phyloP scores from a whole-genome alignment of 1,140 invertebrate species.

The Coelopa frigida region DNA sequence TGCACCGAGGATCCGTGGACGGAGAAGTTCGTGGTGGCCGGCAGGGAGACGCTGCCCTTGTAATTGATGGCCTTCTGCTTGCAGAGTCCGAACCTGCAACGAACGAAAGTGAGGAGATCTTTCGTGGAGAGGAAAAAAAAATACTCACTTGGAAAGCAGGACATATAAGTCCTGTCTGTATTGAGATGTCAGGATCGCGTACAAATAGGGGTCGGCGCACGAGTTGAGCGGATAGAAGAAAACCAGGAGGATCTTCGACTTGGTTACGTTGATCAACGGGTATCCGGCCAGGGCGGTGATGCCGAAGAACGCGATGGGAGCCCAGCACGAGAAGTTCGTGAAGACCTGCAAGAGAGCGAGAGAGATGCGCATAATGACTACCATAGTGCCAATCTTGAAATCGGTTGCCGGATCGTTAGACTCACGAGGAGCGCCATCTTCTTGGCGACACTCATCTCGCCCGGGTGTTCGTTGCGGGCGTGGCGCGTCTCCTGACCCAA shows the following conservation, averaged over 20 bases:
- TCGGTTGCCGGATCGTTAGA: no score
- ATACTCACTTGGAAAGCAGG: constrained; percentile 59
- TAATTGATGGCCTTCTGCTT: constrained; percentile 51
- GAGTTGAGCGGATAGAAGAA: constrained; percentile 90
- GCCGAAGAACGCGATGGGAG: constrained; percentile 76
- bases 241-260: constrained; percentile 82
- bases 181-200: constrained; percentile 82
- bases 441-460: constrained; percentile 74
- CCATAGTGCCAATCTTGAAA: no score
- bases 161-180: constrained; percentile 71
- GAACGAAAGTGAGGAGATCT: neutral
- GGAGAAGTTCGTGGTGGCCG: constrained; percentile 34
- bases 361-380: no score
- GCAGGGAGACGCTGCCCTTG: constrained; percentile 47
- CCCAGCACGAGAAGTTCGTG: constrained; percentile 82
- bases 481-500: constrained; percentile 56
- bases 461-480: constrained; percentile 48
- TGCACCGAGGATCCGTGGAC: constrained; percentile 26
- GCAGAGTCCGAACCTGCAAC: constrained; percentile 55
- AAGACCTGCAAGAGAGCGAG: constrained; percentile 57
- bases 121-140: neutral
- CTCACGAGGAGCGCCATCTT: constrained; percentile 75
- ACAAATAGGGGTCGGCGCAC: constrained; percentile 86
- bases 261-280: constrained; percentile 74
- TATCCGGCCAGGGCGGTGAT: constrained; percentile 71